These are phyloP conservation scores for Sipha flava DNA, from an alignment of 1,140 invertebrate genomes.

Conservation along the genomic window DNA sequence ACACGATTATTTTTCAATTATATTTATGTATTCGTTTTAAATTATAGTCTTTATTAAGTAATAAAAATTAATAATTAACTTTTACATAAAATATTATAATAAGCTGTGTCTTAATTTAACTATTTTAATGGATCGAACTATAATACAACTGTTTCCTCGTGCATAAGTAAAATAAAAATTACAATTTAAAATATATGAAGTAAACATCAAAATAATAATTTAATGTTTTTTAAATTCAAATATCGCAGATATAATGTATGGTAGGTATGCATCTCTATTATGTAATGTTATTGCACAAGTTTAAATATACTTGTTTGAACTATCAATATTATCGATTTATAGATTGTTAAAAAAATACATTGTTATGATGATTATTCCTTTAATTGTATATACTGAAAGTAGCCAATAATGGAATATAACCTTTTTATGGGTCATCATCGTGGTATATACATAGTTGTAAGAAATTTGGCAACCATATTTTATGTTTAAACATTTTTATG, in stretches of 20 bases:
- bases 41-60: too few relatives aligned
- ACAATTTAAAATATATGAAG: too few relatives aligned
- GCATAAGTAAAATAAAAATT: too few relatives aligned
- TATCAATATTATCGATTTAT: not conserved
- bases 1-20: too few relatives aligned
- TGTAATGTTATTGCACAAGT: not conserved
- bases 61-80: too few relatives aligned
- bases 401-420: not conserved
- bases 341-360: not conserved
- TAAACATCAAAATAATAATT: too few relatives aligned
- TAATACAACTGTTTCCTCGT: too few relatives aligned
- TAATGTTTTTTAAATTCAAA: too few relatives aligned
- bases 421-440: conserved; percentile 4
- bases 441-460: not conserved
- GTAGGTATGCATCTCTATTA: not conserved
- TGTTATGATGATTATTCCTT: not conserved
- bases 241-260: not conserved
- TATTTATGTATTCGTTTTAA: too few relatives aligned
- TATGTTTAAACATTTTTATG: not conserved
- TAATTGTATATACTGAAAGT: not conserved
- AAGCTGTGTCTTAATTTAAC: too few relatives aligned
- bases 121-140: too few relatives aligned
- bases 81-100: too few relatives aligned
- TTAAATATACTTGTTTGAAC: not conserved
- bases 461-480: conserved; percentile 4